Base-by-base conservation (phyloP, 1,140 invertebrate species). In the Listronotus bonariensis region DNA sequence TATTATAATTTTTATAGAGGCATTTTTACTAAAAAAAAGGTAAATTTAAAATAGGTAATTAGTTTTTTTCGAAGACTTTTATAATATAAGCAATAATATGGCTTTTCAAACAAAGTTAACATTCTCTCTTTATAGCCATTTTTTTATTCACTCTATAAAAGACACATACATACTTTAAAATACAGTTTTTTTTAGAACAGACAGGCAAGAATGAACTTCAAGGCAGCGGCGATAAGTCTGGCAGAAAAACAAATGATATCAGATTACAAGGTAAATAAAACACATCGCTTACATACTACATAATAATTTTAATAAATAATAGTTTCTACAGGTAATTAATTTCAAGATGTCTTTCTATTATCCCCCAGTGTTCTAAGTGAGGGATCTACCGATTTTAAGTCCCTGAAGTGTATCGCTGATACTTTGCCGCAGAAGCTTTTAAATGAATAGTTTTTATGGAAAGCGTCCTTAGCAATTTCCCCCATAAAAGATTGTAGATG, bases 401-500 rank as follows among this genome's bases (percentile, higher is more conserved):
- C 18, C 9, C 9, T 15, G 5, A n/a, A n/a, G 14, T 53, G 36
- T 11, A 32, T 3, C 26, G 49, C 9, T 26, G 10, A 3, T 54
- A 70, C 6, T 36, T 38, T 53, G 9, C n/a, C 12, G 18, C 65
- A 63, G 18, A 72, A 63, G 20, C 57, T 69, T 10, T 65, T 61
- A 40, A 69, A 72, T 7, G 65, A 69, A 53, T 65, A 69, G 18
- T 48, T 67, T 40, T 69, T 66, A 12, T 68, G 51, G 18, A 72
- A 72, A 6, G 40, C 26, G 15, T 72, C 68, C 26, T 48, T 67
- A 31, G 70, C 70, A 38, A 69, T 68, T 34, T 72, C 65, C 3
- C 70, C 68, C 49, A 69, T 49, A 49, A 72, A 72, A 1, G 61
- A 46, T 36, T 66, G 65, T 41, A 72, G 46, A 40, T 69, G 67